Percentiles rank a stretch among this genome's conserved stretches.
These are phyloP conservation scores for Spongilla lacustris DNA, from an alignment of 37 sponge, comb jelly and placozoan species.

Conservation along the genomic window DNA sequence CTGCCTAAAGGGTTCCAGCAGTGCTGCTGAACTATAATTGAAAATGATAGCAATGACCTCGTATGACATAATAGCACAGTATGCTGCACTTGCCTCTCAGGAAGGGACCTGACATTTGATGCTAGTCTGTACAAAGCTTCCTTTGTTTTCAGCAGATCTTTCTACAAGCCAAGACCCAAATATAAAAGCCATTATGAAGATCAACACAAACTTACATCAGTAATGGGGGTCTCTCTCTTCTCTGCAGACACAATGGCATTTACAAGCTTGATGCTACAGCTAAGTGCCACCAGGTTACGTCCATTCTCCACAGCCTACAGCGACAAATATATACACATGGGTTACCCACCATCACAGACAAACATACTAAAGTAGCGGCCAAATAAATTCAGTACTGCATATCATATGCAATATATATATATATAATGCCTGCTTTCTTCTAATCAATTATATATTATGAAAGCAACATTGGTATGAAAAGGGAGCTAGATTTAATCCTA, in stretches of 20 bases:
- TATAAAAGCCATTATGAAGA: neutral
- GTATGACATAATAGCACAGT: too few species aligned
- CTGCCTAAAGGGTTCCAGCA: slow-evolving; percentile 77
- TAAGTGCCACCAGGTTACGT: slow-evolving; percentile 80
- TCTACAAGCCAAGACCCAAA: slow-evolving; percentile 34
- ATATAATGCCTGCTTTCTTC: too few species aligned
- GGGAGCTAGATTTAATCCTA: too few species aligned
- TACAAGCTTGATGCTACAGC: slow-evolving; percentile 86
- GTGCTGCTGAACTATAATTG: slow-evolving; percentile 66
- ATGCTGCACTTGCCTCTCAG: slow-evolving; percentile 69
- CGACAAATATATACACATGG: neutral
- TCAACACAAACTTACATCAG: slow-evolving; percentile 59
- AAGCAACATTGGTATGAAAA: too few species aligned
- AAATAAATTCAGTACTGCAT: neutral
- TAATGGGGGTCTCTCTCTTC: slow-evolving; percentile 85
- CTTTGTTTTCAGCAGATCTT: slow-evolving; percentile 79
- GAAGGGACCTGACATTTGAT: slow-evolving; percentile 74
- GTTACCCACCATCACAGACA: too few species aligned
- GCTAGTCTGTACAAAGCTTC: slow-evolving; percentile 71
- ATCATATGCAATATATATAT: neutral
- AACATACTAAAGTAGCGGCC: too few species aligned
- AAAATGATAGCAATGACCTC: neutral
- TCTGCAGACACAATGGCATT: slow-evolving; percentile 82
- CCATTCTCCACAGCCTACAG: slow-evolving; percentile 77
- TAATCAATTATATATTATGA: too few species aligned